A percentile compares a stretch with the other conserved stretches of the same genome.
Evolutionary conservation across 2,888 invertebrate species (phyloP).

Genomic region (Quadroppia sp.): DNA sequence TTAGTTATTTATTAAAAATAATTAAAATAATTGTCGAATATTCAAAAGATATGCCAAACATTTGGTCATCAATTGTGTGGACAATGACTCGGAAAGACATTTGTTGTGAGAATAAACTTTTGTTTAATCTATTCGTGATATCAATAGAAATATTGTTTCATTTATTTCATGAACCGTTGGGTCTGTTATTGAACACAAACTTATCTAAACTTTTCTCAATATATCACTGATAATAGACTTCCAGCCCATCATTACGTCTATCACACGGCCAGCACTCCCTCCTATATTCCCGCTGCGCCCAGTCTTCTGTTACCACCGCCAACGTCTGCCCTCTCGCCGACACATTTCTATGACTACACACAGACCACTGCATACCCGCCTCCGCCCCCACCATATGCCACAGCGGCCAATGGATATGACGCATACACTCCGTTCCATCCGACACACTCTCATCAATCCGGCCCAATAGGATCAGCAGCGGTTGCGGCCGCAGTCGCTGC

Average conservation of each 20-base stretch:
- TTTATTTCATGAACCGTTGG: not conserved
- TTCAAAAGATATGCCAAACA: too few relatives aligned
- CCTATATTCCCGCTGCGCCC: constrained; percentile 52
- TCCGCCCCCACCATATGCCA: constrained; percentile 60
- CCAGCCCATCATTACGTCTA: constrained; percentile 48
- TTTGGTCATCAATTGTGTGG: too few relatives aligned
- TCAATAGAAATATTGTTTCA: not conserved
- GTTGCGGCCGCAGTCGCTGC: constrained; percentile 25
- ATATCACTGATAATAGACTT: constrained; percentile 21
- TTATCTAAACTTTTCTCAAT: not conserved
- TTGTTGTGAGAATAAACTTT: too few relatives aligned
- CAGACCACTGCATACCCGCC: constrained; percentile 40
- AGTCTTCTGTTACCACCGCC: constrained; percentile 65
- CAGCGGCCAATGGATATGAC: constrained; percentile 54
- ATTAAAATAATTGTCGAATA: too few relatives aligned
- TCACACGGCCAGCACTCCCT: constrained; percentile 55
- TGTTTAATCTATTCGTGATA: not conserved
- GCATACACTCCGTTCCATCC: constrained; percentile 44
- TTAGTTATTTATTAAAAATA: too few relatives aligned
- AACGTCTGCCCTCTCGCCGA: constrained; percentile 60
- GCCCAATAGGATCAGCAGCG: constrained; percentile 19
- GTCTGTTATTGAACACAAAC: constrained; percentile 8
- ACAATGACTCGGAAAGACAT: too few relatives aligned
- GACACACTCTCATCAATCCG: constrained; percentile 13
- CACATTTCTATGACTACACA: constrained; percentile 47